These are phyloP conservation scores for Chiloscyllium punctatum DNA, from an alignment of 2,797 vertebrate species.

Conservation along the genomic window DNA sequence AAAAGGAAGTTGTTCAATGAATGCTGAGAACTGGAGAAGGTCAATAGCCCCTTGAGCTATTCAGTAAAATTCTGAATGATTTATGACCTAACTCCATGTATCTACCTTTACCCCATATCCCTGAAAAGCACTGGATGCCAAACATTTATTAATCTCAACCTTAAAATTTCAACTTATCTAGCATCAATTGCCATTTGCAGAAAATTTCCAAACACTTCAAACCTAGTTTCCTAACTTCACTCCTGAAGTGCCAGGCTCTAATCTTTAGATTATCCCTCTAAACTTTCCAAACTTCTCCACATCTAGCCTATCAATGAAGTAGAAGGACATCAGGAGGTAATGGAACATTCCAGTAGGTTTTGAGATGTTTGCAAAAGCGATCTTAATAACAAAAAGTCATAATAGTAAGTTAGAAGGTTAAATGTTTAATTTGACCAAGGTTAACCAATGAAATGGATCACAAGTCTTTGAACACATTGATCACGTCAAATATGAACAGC, in stretches of 20 bases:
- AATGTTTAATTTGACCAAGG: neutral
- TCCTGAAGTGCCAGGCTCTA: too few relatives aligned
- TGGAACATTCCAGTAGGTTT: neutral
- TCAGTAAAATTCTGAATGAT: too few relatives aligned
- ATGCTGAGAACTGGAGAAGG: too few relatives aligned
- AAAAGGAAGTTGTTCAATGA: neutral
- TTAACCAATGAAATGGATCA: neutral
- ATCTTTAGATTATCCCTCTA: too few relatives aligned
- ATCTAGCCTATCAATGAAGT: neutral
- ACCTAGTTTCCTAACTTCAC: too few relatives aligned
- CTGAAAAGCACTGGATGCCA: too few relatives aligned
- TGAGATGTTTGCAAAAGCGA: neutral
- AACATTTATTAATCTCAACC: too few relatives aligned
- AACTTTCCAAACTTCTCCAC: too few relatives aligned
- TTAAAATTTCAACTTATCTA: too few relatives aligned
- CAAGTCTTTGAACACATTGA: neutral
- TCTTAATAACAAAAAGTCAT: neutral
- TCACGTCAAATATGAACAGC: neutral
- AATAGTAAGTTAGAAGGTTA: neutral
- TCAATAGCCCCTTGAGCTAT: too few relatives aligned
- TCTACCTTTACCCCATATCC: too few relatives aligned
- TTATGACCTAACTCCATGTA: too few relatives aligned
- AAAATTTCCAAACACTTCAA: neutral
- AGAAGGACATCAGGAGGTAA: neutral
- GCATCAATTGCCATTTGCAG: neutral